Evolutionary conservation across 2,888 invertebrate genomes (phyloP).

Genomic region (Chymomyza procnemis): DNA sequence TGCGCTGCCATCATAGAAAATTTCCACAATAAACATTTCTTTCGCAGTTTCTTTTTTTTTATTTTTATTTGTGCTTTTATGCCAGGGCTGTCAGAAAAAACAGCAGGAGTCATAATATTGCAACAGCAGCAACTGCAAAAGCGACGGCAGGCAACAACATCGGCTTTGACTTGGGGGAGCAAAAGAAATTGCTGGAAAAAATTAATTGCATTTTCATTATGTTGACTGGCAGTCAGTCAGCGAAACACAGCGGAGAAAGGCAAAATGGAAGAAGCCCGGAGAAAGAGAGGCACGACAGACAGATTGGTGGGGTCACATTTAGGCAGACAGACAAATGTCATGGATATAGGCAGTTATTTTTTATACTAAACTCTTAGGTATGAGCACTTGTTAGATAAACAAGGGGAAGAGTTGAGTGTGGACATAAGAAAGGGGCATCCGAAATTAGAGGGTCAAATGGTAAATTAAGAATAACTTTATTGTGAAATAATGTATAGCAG

Average conservation of each 20-base stretch:
- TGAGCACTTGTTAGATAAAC: neutral
- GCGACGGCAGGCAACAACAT: slow-evolving; percentile 23
- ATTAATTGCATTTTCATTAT: slow-evolving; percentile 79
- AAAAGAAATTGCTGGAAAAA: slow-evolving; percentile 74
- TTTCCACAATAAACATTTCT: slow-evolving; percentile 64
- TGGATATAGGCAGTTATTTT: slow-evolving; percentile 58
- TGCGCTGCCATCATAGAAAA: slow-evolving; percentile 58
- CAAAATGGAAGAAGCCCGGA: neutral
- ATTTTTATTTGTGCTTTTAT: slow-evolving; percentile 14
- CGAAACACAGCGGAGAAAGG: slow-evolving; percentile 32
- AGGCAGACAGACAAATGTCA: slow-evolving; percentile 59
- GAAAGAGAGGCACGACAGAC: slow-evolving; percentile 1
- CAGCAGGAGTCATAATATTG: slow-evolving; percentile 75
- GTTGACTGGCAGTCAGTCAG: slow-evolving; percentile 56
- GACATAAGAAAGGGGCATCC: neutral
- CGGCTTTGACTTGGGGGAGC: slow-evolving; percentile 51
- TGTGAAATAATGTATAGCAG: too few species aligned
- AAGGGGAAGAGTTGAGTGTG: neutral
- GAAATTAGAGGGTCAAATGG: neutral
- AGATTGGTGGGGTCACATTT: neutral
- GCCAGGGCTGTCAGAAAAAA: slow-evolving; percentile 52
- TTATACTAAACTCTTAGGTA: neutral
- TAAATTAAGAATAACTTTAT: too few species aligned
- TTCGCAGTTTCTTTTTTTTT: slow-evolving; percentile 26
- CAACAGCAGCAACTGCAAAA: slow-evolving; percentile 55